These are phyloP conservation scores for Limenitis arthemis DNA, from an alignment of 2,888 invertebrate species.

Conservation along the genomic window DNA sequence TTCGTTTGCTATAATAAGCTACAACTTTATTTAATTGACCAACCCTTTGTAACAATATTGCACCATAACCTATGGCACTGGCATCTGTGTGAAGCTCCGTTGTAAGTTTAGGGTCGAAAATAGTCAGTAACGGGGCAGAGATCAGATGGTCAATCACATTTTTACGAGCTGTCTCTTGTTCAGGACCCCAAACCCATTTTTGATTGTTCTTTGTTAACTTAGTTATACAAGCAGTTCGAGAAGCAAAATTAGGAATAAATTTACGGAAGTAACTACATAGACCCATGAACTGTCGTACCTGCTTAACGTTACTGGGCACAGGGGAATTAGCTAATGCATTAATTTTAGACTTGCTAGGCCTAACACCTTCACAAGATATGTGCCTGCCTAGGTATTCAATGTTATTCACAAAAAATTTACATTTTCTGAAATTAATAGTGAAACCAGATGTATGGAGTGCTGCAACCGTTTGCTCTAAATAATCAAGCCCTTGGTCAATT, in stretches of 20 bases:
- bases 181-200: slow-evolving; percentile 28
- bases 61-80: slow-evolving; percentile 19
- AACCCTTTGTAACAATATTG: slow-evolving; percentile 23
- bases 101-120: slow-evolving; percentile 17
- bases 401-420: slow-evolving; percentile 20
- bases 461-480: slow-evolving; percentile 13
- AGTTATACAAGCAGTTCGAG: slow-evolving; percentile 26
- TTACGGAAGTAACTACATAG: slow-evolving; percentile 24
- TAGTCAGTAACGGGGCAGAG: slow-evolving; percentile 19
- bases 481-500: slow-evolving; percentile 17
- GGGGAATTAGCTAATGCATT: slow-evolving; percentile 21
- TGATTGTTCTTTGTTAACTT: slow-evolving; percentile 28
- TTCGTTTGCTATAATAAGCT: slow-evolving; percentile 23
- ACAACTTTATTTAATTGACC: slow-evolving; percentile 10
- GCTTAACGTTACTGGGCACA: slow-evolving; percentile 17
- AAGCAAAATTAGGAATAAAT: slow-evolving; percentile 29
- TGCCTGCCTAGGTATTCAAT: slow-evolving; percentile 26
- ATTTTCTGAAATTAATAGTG: slow-evolving; percentile 18
- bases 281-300: slow-evolving; percentile 25
- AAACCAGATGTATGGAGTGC: slow-evolving; percentile 15
- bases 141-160: slow-evolving; percentile 22
- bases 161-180: slow-evolving; percentile 28
- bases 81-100: slow-evolving; percentile 30
- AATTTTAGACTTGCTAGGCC: slow-evolving; percentile 25
- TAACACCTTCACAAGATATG: slow-evolving; percentile 22